phyloP scores from a whole-genome alignment of 2,888 invertebrate genomes.

The Leptinotarsa haldemani region DNA sequence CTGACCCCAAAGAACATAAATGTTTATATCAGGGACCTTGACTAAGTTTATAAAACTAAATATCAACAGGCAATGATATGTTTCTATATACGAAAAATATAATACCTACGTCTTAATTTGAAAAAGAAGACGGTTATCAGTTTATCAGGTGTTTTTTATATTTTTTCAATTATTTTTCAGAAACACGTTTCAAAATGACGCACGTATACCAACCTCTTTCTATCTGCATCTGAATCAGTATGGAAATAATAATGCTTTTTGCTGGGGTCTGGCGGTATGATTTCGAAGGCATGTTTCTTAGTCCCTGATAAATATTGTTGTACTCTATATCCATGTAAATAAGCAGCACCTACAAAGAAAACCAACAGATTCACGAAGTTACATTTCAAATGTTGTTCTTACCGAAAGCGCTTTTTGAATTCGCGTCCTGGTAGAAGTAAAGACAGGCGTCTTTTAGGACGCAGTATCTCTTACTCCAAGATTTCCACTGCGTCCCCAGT shows the following conservation, averaged over 20 bases:
- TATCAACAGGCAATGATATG: too few relatives aligned
- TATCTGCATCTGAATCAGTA: slow-evolving; percentile 94
- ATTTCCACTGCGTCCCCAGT: slow-evolving; percentile 85
- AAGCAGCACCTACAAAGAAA: slow-evolving; percentile 80
- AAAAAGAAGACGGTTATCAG: too few relatives aligned
- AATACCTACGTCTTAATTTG: too few relatives aligned
- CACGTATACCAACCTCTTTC: slow-evolving; percentile 79
- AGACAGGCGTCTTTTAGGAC: slow-evolving; percentile 95
- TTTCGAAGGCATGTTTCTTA: slow-evolving; percentile 91
- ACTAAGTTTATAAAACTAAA: too few relatives aligned
- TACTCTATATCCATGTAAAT: slow-evolving; percentile 93
- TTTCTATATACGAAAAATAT: too few relatives aligned
- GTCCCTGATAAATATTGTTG: slow-evolving; percentile 87
- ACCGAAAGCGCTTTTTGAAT: slow-evolving; percentile 91
- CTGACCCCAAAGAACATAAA: too few relatives aligned
- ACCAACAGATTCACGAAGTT: neutral
- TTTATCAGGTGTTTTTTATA: too few relatives aligned
- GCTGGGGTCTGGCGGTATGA: slow-evolving; percentile 87
- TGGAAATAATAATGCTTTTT: slow-evolving; percentile 92
- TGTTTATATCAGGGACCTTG: too few relatives aligned
- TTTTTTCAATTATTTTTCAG: neutral
- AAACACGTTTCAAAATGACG: neutral
- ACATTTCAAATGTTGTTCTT: slow-evolving; percentile 50
- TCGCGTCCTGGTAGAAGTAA: slow-evolving; percentile 91
- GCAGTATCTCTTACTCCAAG: slow-evolving; percentile 93